Base-by-base conservation (phyloP, 2,888 invertebrate species). In the Spatulosminthurus flaviceps region DNA sequence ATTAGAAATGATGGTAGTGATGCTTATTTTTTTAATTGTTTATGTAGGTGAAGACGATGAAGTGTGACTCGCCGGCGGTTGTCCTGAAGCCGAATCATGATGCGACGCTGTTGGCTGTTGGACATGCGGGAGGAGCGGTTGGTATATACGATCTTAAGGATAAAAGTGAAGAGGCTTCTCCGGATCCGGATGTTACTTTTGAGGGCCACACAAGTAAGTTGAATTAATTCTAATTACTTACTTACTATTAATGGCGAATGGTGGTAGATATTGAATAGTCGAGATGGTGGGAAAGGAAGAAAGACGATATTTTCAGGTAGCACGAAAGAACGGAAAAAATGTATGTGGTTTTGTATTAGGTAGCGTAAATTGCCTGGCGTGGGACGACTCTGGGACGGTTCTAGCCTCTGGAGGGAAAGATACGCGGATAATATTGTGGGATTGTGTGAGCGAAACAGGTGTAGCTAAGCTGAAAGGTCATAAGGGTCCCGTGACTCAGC, bases 371-470 rank as follows among this genome's bases (percentile, higher is more conserved):
- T 70, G 81, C 24, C 75, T 85, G 11, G 77, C 79, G 0, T 83
- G 85, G 83, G 83, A 84, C 75, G 78, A 81, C 7, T 81, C 83
- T n/a, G 82, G 82, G 7, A 82, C 82, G 9, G 22, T 80, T 22
- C 28, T 84, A 22, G 83, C 81, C 21, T 83, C 82, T 29, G 85
- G 85, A 66, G 81, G 83, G 22, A 79, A 94, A 93, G 98, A 98
- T 87, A 96, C 96, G 7, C 95, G 97, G 87, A 91, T 98, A 5
- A 94, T 98, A 69, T 90, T 98, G 0, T 97, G 97, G 93, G 98
- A 99, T 89, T 92, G 96, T 5, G 93, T 98, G 7, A 93, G 95
- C 73, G 97, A 97, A 88, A 91, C 92, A 78, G 99, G 99, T 81
- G 89, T 96, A 66, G 95, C 93, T 86, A 90, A 97, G 79, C 91